Percentiles rank a stretch among this genome's conserved stretches.
Evolutionary conservation across 2,888 invertebrate genomes (phyloP).

Genomic region (Caenorhabditis sp.): DNA sequence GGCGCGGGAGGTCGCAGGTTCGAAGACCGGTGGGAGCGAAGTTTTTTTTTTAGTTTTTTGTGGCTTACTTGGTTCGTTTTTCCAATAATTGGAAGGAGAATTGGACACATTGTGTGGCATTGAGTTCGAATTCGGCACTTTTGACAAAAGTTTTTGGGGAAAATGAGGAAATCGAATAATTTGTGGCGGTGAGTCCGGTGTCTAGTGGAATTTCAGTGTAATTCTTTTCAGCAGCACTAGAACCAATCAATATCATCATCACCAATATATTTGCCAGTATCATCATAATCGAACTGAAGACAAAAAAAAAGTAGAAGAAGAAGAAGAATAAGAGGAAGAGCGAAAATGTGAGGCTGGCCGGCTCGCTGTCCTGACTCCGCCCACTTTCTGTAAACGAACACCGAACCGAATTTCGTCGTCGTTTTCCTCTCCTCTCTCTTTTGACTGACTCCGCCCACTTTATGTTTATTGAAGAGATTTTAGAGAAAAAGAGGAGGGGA

Average conservation of each 20-base stretch:
- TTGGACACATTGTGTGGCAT: slow-evolving; percentile 41
- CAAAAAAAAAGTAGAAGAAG: too few relatives aligned
- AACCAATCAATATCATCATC: neutral
- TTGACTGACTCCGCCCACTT: slow-evolving; percentile 9
- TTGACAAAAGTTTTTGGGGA: slow-evolving; percentile 37
- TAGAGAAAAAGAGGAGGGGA: neutral
- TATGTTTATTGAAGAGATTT: slow-evolving; percentile 1
- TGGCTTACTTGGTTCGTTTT: slow-evolving; percentile 39
- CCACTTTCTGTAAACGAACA: slow-evolving; percentile 8
- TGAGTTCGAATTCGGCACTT: slow-evolving; percentile 44
- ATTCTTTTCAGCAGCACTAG: neutral
- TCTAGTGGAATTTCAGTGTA: slow-evolving; percentile 34
- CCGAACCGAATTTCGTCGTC: neutral
- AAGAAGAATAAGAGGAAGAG: neutral
- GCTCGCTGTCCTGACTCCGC: slow-evolving; percentile 3
- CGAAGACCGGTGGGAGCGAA: too few relatives aligned
- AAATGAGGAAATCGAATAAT: slow-evolving; percentile 35
- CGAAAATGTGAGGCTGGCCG: slow-evolving; percentile 4
- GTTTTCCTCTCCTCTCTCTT: too few relatives aligned
- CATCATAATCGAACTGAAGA: neutral
- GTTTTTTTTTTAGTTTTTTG: too few relatives aligned
- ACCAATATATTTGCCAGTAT: neutral
- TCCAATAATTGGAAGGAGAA: slow-evolving; percentile 43
- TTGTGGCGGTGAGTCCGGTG: slow-evolving; percentile 13
- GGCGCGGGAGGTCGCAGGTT: too few relatives aligned